Conservation (phyloP, 2,888 invertebrate species). For the Nephrotoma guestfalica region DNA sequence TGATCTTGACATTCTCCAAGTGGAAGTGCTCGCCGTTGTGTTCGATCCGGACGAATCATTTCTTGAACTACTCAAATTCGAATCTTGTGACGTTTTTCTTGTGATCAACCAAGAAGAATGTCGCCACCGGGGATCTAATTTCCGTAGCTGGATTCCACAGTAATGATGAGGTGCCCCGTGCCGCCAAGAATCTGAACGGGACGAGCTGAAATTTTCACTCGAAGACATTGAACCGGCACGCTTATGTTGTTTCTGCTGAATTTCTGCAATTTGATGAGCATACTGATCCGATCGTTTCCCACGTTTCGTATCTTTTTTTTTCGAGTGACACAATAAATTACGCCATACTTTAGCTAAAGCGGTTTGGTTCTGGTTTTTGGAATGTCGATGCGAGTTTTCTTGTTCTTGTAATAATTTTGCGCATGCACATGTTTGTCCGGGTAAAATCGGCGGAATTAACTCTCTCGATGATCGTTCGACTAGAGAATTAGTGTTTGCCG, state of each 20-base stretch:
- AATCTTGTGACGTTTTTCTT: slow-evolving; percentile 85
- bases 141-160: slow-evolving; percentile 59
- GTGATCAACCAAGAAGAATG: slow-evolving; percentile 82
- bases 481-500: slow-evolving; percentile 72
- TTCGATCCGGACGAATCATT: slow-evolving; percentile 87
- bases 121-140: slow-evolving; percentile 61
- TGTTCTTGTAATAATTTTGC: slow-evolving; percentile 31
- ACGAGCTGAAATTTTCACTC: slow-evolving; percentile 81
- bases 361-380: slow-evolving; percentile 12
- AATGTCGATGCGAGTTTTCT: slow-evolving; percentile 19
- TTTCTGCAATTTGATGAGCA: slow-evolving; percentile 60
- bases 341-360: slow-evolving; percentile 29
- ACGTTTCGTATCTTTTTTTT: slow-evolving; percentile 24
- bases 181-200: slow-evolving; percentile 75
- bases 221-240: slow-evolving; percentile 73
- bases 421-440: slow-evolving; percentile 32
- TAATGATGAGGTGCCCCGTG: slow-evolving; percentile 49
- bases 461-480: slow-evolving; percentile 66
- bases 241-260: slow-evolving; percentile 59
- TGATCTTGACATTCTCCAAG: slow-evolving; percentile 77
- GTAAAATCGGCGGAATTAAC: slow-evolving; percentile 41
- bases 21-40: slow-evolving; percentile 79
- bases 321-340: slow-evolving; percentile 25
- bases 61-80: slow-evolving; percentile 75
- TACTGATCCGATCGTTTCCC: slow-evolving; percentile 48